These are phyloP conservation scores for Coregonus ussuriensis DNA, from an alignment of 2,797 vertebrate genomes.

Conservation along the genomic window DNA sequence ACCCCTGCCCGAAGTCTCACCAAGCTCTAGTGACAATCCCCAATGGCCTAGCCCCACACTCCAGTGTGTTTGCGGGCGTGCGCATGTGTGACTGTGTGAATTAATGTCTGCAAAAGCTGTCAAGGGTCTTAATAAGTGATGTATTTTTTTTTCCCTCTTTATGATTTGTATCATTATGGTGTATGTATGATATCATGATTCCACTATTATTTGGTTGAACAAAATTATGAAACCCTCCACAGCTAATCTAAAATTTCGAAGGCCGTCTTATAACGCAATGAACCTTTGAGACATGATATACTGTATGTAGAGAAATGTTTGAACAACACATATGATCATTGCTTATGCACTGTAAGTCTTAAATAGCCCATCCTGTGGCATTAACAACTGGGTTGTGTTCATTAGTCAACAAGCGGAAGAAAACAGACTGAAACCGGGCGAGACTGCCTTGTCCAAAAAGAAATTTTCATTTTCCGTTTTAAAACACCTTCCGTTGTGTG, in stretches of 20 bases:
- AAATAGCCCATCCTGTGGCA: neutral
- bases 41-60: conserved; percentile 37
- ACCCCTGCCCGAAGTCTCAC: conserved; percentile 29
- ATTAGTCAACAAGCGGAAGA: neutral
- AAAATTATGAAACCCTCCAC: neutral
- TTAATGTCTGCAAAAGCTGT: conserved; percentile 43
- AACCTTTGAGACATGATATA: neutral
- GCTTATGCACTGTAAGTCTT: neutral
- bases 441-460: neutral
- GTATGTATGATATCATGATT: neutral
- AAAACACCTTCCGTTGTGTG: neutral
- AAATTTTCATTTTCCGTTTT: neutral
- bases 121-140: conserved; percentile 26
- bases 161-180: neutral
- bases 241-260: neutral
- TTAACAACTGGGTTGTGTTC: neutral
- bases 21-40: conserved; percentile 73
- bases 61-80: conserved; percentile 5
- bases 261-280: neutral
- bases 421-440: neutral
- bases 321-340: neutral
- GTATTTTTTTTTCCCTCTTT: neutral
- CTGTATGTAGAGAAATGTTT: neutral
- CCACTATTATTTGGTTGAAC: neutral
- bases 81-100: conserved; percentile 9